Conservation (phyloP, 2,888 invertebrate genomes). For the Andrena trimmerana region DNA sequence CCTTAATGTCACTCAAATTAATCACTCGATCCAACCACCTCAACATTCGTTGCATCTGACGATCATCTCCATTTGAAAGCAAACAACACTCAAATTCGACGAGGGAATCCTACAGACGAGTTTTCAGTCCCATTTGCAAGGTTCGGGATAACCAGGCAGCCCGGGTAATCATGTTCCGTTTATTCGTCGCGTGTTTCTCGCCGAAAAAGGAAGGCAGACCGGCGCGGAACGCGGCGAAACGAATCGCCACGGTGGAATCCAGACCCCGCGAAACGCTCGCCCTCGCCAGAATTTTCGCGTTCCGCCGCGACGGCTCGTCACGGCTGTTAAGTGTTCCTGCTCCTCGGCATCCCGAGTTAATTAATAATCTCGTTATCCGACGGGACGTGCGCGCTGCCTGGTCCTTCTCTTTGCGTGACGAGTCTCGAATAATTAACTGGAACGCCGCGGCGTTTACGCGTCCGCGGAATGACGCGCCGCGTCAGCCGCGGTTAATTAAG, state of each 20-base stretch:
- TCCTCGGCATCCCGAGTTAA: conserved; percentile 55
- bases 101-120: too few species aligned
- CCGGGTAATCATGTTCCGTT: not conserved
- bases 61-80: too few species aligned
- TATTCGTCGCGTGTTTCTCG: not conserved
- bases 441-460: conserved; percentile 45
- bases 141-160: not conserved
- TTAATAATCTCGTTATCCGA: conserved; percentile 69
- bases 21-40: too few species aligned
- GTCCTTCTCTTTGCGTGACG: conserved; percentile 23
- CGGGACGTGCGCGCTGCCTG: conserved; percentile 19
- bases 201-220: not conserved
- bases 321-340: conserved; percentile 50
- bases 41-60: too few species aligned
- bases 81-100: too few species aligned
- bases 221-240: conserved; percentile 12
- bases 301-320: conserved; percentile 16
- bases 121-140: too few species aligned
- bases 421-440: conserved; percentile 63
- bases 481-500: conserved; percentile 63
- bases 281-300: conserved; percentile 50
- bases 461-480: conserved; percentile 47
- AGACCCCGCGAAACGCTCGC: not conserved
- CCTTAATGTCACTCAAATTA: too few species aligned
- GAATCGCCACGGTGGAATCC: conserved; percentile 4